Evolutionary conservation across 2,113 vertebrate genomes (phyloP), one percentile per base, ranked within the genome.

Genomic region (Anguilla japonica): DNA sequence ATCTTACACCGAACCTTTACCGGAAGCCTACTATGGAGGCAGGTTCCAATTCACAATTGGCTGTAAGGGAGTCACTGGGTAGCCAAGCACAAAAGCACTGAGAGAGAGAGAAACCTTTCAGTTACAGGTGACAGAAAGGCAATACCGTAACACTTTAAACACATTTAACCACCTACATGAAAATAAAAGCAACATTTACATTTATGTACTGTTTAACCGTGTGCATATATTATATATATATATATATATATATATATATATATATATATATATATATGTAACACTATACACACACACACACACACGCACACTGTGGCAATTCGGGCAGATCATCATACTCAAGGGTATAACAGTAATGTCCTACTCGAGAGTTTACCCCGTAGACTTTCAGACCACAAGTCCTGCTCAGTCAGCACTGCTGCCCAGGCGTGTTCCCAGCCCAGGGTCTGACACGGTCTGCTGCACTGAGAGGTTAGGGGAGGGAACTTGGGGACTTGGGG

Each of bases 381-480:
- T 22, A 26, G 26, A 26, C 22, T 71, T 7, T n/a, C 16, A 13
- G 71, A 11, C 71, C 71, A 13, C 11, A 9, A 75, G 26, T 75
- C n/a, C 71, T 75, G 71, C 11, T 75, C 71, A n/a, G n/a, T 75
- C 26, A 75, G 71, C 71, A 75, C 71, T 75, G n/a, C n/a, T 75
- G 71, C n/a, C 26, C 26, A 79, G 22, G 53, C 22, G 7, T 41
- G 22, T 75, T 85, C n/a, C 78, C 79, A 43, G 79, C 63, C 83
- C 84, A 84, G 57, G 56, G 22, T 34, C 80, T 53, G 79, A 81
- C 50, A 41, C 29, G 79, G 56, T 84, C 80, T 56, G 22, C 39
- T 8, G 13, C 60, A 71, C 83, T 56, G 43, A 82, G 40, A 26
- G 41, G 41, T 40, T 67, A 41, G 43, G 40, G 71, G 81, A 34